These are phyloP conservation scores for Eurosta solidaginis DNA, from an alignment of 1,140 invertebrate genomes.

Conservation along the genomic window DNA sequence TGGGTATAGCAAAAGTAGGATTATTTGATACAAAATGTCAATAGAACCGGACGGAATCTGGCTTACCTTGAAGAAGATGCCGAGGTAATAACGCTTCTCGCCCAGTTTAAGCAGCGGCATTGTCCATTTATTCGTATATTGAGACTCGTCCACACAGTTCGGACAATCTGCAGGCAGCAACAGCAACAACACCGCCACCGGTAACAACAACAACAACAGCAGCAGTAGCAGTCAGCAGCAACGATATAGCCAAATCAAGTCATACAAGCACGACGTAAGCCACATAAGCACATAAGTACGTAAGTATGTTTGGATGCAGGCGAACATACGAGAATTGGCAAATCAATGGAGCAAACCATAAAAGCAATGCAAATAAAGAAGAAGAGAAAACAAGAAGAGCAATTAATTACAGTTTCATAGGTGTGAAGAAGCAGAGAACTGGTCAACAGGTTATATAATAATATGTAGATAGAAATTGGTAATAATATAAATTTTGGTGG, in stretches of 20 bases:
- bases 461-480: not conserved
- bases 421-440: not conserved
- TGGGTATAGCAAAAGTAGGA: not conserved
- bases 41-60: slow-evolving; percentile 44
- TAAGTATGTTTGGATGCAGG: too few species aligned
- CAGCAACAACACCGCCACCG: slow-evolving; percentile 43
- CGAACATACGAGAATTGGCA: not conserved
- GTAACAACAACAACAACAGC: not conserved
- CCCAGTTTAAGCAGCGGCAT: slow-evolving; percentile 86
- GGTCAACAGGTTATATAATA: slow-evolving; percentile 6
- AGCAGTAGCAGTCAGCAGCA: not conserved
- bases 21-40: not conserved
- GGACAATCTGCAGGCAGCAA: slow-evolving; percentile 68
- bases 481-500: not conserved
- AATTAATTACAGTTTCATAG: slow-evolving; percentile 16
- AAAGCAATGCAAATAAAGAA: slow-evolving; percentile 5
- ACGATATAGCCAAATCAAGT: not conserved
- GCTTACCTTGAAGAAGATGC: slow-evolving; percentile 88
- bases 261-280: not conserved
- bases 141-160: slow-evolving; percentile 76
- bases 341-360: not conserved
- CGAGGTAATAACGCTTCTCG: slow-evolving; percentile 85
- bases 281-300: too few species aligned
- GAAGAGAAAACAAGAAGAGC: not conserved
- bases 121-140: slow-evolving; percentile 76